phyloP scores from a whole-genome alignment of 2,888 invertebrate species.

The Pheosia gnoma region DNA sequence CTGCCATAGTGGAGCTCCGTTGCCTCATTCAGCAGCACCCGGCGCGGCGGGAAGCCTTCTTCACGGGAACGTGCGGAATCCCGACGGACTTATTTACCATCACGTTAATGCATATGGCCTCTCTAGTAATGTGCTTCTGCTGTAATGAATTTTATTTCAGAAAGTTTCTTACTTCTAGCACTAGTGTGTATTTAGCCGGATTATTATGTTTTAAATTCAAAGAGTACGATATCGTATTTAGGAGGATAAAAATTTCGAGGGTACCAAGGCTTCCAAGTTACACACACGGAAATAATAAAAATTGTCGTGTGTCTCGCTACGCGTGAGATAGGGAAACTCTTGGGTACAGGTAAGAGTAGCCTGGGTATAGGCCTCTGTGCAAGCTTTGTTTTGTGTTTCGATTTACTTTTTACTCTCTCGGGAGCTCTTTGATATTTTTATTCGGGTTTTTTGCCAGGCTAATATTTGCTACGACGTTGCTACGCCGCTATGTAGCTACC shows the following conservation, averaged over 20 bases:
- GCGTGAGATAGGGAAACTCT: background rate
- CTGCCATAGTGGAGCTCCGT: too few relatives aligned
- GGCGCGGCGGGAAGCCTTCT: background rate
- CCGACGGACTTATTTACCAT: background rate
- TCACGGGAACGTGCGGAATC: background rate
- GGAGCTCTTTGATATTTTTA: background rate
- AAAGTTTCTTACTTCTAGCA: too few relatives aligned
- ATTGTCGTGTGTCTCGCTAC: background rate
- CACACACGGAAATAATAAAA: background rate
- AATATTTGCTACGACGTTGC: background rate
- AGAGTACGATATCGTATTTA: too few relatives aligned
- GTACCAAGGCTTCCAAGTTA: background rate
- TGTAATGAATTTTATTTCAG: too few relatives aligned
- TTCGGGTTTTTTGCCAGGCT: background rate
- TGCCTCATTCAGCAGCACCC: background rate
- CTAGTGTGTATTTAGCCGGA: too few relatives aligned
- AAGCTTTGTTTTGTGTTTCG: background rate
- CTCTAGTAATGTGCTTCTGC: too few relatives aligned
- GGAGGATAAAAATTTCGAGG: background rate
- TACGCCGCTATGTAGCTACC: background rate
- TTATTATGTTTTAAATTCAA: too few relatives aligned
- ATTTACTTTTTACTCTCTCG: background rate
- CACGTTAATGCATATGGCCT: background rate
- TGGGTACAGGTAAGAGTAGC: background rate
- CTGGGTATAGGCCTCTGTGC: background rate